Conservation (phyloP, 2,888 invertebrate species). For the Temnothorax rugatulus region DNA sequence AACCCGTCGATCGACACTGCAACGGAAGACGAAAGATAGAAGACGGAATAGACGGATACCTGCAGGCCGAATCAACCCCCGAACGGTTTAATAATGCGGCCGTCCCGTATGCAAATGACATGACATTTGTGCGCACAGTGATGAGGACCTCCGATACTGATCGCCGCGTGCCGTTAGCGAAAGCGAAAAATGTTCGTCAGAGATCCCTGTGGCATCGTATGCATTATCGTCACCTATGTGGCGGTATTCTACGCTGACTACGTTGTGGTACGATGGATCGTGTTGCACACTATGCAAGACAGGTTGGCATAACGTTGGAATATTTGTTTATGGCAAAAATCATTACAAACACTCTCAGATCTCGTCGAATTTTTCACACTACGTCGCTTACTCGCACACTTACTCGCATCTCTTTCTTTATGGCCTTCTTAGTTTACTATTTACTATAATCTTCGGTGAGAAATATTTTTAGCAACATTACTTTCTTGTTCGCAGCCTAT, state of each 20-base stretch:
- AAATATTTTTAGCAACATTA: not conserved
- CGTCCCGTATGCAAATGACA: conserved; percentile 26
- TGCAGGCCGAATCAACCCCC: not conserved
- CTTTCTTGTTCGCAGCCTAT: conserved; percentile 88
- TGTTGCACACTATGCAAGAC: conserved; percentile 92
- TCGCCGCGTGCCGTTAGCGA: conserved; percentile 5
- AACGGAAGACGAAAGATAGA: not conserved
- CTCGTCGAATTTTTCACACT: not conserved
- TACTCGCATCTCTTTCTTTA: not conserved
- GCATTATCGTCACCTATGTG: conserved; percentile 92
- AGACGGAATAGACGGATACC: not conserved
- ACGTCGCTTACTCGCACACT: no score
- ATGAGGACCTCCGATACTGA: conserved; percentile 45
- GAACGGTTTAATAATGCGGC: conserved; percentile 18
- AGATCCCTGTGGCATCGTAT: conserved; percentile 95
- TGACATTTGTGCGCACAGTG: conserved; percentile 30
- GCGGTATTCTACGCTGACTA: conserved; percentile 95
- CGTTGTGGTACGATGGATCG: conserved; percentile 94
- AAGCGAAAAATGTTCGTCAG: conserved; percentile 89
- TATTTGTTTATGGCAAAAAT: not conserved
- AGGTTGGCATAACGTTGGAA: conserved; percentile 87
- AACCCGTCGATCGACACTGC: not conserved
- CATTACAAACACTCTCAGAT: not conserved
- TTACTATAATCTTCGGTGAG: not conserved
- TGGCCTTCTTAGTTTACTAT: not conserved